Percentiles rank a stretch among this genome's conserved stretches.
Evolutionary conservation across 2,888 invertebrate species (phyloP).

Genomic region (Apamea epomidion): DNA sequence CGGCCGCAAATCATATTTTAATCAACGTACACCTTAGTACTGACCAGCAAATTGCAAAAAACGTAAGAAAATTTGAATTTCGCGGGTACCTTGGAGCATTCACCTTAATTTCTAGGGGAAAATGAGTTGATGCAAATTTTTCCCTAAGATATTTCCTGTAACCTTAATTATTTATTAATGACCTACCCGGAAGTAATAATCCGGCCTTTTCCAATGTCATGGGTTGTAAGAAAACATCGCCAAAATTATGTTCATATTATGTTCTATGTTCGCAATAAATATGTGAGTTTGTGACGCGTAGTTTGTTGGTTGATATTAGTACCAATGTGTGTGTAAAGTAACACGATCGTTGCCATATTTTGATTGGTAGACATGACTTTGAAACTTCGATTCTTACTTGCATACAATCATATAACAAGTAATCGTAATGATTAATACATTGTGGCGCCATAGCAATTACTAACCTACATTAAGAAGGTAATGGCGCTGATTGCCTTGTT

Average conservation of each 20-base stretch:
- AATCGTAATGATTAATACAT: not conserved
- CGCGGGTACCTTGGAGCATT: no score
- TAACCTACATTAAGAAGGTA: not conserved
- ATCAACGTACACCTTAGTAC: no score
- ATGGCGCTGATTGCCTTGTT: no score
- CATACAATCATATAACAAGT: not conserved
- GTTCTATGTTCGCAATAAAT: not conserved
- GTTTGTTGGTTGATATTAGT: not conserved
- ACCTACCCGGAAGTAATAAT: slow-evolving; percentile 3
- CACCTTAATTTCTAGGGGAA: slow-evolving; percentile 26
- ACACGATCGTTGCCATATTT: not conserved
- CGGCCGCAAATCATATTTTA: no score
- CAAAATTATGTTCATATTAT: not conserved
- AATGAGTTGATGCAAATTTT: slow-evolving; percentile 29
- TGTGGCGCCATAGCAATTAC: not conserved
- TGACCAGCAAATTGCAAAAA: no score
- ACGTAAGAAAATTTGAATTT: no score
- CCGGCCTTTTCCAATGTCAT: slow-evolving; percentile 14
- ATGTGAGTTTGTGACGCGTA: not conserved
- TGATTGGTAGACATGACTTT: not conserved
- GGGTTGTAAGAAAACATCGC: slow-evolving; percentile 2
- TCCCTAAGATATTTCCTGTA: slow-evolving; percentile 32
- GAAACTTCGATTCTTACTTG: not conserved
- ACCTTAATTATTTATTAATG: slow-evolving; percentile 38
- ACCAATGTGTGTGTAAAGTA: not conserved